Percentiles rank a stretch among this genome's conserved stretches.
phyloP scores from a whole-genome alignment of 2,888 invertebrate species.

The Latrodectus hesperus region DNA sequence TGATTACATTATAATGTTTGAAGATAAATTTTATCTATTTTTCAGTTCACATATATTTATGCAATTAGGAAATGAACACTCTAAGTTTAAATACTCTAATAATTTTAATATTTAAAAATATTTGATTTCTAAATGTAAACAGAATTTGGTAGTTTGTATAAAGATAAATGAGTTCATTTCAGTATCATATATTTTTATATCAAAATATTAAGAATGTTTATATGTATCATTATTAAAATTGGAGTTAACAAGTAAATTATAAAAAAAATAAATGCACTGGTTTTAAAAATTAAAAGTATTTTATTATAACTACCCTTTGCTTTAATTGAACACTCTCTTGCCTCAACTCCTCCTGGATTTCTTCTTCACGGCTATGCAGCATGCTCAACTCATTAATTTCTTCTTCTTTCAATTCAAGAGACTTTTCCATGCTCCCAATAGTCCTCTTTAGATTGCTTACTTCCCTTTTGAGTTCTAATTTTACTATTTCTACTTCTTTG shows the following conservation, averaged over 20 bases:
- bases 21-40: too few species aligned
- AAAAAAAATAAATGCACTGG: not conserved
- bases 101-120: too few species aligned
- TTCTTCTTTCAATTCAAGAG: constrained; percentile 78
- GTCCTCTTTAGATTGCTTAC: constrained; percentile 77
- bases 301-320: constrained; percentile 74
- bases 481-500: constrained; percentile 84
- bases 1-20: too few species aligned
- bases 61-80: too few species aligned
- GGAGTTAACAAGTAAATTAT: not conserved
- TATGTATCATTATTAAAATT: not conserved
- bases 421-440: constrained; percentile 79
- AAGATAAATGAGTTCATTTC: too few species aligned
- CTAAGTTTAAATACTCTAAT: too few species aligned
- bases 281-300: not conserved
- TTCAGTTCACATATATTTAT: too few species aligned
- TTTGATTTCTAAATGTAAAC: too few species aligned
- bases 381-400: constrained; percentile 73
- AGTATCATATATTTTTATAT: too few species aligned
- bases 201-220: too few species aligned
- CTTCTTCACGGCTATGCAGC: constrained; percentile 75
- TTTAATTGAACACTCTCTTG: constrained; percentile 75
- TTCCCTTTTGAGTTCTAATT: constrained; percentile 83
- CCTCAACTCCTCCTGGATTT: constrained; percentile 75
- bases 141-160: too few species aligned